Base-by-base conservation (phyloP, 35 echinoderm and acorn worm species). In the Lytechinus pictus region DNA sequence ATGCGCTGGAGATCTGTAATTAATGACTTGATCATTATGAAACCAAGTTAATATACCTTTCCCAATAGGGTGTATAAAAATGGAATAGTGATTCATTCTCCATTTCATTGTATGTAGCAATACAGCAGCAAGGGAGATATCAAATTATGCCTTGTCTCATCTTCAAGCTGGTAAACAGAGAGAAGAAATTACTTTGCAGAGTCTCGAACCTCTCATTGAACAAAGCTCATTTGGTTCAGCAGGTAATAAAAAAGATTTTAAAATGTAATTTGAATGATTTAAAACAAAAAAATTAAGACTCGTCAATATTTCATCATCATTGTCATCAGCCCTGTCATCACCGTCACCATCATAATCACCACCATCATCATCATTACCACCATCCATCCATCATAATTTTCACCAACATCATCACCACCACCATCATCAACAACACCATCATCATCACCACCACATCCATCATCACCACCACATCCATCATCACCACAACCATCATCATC, bases 141-240 rank as follows among this genome's bases (percentile, higher is more conserved):
- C 19, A 29, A 87, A 94, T 9, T 87, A 95, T 57, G 95, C 94
- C 3, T 53, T 87, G 52, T 28, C 87, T 54, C 87, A 96, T 56
- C 87, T 92, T 27, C 28, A 54, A 28, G 86, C 60, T 33, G 86
- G 27, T 21, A 91, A 92, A 10, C 92, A 93, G 14, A 96, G 97
- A 89, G 95, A 97, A 95, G 93, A 95, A 55, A 94, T 98, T 54
- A 96, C 61, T 52, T 57, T 98, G 0, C 86, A 96, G 60, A 94
- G 94, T 29, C 95, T 98, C 92, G 97, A 98, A 9, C 54, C 91
- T 94, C 11, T 96, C 13, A 94, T 98, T 58, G 86, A 94, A 61
- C 53, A 54, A 3, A 55, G 94, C 54, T 89, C 96, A 16, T 95
- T 97, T 55, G 95, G 94, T 95, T 44, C 53, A 95, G 66, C 95